Conservation (phyloP, 2,888 invertebrate genomes). For the Drosophila anomalipes region DNA sequence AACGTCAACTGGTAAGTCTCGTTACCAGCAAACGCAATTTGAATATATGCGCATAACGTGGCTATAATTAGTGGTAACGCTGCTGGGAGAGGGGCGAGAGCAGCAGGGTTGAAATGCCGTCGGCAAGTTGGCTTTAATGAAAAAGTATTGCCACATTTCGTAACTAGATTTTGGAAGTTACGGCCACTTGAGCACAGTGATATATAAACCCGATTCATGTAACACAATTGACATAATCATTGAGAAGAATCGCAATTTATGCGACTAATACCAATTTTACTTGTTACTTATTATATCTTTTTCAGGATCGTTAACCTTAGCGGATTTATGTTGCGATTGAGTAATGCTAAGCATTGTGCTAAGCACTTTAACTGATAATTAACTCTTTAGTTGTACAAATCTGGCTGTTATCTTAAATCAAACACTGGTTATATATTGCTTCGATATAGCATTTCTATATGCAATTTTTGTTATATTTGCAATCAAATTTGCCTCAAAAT, state of each 20-base stretch:
- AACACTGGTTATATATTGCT: not conserved
- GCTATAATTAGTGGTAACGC: slow-evolving; percentile 15
- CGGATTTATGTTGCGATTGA: not conserved
- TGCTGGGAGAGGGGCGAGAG: not conserved
- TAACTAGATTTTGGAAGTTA: not conserved
- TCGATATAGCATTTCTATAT: not conserved
- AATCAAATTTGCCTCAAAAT: too few species aligned
- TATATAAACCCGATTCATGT: not conserved
- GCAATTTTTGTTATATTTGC: too few species aligned
- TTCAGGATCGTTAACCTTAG: not conserved
- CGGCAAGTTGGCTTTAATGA: slow-evolving; percentile 4
- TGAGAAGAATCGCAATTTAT: not conserved
- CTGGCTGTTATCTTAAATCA: not conserved
- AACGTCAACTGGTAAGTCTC: slow-evolving; percentile 19
- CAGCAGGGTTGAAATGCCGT: slow-evolving; percentile 31
- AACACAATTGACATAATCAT: not conserved
- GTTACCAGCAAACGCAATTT: slow-evolving; percentile 40
- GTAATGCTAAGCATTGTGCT: too few species aligned
- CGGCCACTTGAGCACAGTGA: not conserved
- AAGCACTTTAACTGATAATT: not conserved
- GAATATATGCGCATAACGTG: slow-evolving; percentile 36
- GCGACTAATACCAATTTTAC: too few species aligned
- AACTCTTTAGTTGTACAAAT: not conserved
- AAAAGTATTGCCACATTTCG: not conserved
- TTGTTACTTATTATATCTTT: not conserved